Evolutionary conservation across 2,113 vertebrate genomes (phyloP), one percentile per base, ranked within the genome.

Genomic region (Ifrita kowaldi): DNA sequence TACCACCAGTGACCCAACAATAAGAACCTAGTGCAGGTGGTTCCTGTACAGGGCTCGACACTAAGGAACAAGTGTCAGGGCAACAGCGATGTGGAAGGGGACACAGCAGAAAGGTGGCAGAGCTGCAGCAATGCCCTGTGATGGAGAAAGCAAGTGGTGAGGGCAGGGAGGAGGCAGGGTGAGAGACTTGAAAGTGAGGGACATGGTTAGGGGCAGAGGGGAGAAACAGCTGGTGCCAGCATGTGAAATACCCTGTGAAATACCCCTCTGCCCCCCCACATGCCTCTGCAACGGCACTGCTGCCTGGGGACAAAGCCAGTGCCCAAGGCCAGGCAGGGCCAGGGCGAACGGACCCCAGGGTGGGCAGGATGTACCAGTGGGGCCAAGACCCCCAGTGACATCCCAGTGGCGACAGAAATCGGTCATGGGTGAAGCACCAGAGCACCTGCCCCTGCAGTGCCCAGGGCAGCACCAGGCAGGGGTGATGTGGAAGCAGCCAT

Each of bases 181-280:
- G 41, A 77, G 44, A 16, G 37, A 35, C 16, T 35, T 50, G 11
- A 59, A 30, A 26, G 59, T 50, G 32, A 77, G 35, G 37, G 70
- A 87, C 3, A 2, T 10, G 33, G 70, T 5, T 53, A 52, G 52
- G 41, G 64, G 64, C 86, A 89, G 83, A 93, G 56, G 56, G 77
- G 49, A 71, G 65, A 93, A 94, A 84, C 24, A 95, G 95, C 91
- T 94, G 89, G 87, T 93, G 93, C 67, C 94, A 96, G 87, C 63
- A 3, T 39, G 30, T 90, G 70, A 93, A 96, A 91, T 96, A 96
- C 95, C 96, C 94, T 97, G 95, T 95, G 84, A 91, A 78, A 92
- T 90, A 73, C 37, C 33, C 90, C 95, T 89, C 87, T 90, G 75
- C 65, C 37, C 59, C n/a, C 0, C 44, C 35, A 0, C 0, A 1